Evolutionary conservation across 1,140 invertebrate genomes (phyloP).

Genomic region (Eupristina koningsbergeri): DNA sequence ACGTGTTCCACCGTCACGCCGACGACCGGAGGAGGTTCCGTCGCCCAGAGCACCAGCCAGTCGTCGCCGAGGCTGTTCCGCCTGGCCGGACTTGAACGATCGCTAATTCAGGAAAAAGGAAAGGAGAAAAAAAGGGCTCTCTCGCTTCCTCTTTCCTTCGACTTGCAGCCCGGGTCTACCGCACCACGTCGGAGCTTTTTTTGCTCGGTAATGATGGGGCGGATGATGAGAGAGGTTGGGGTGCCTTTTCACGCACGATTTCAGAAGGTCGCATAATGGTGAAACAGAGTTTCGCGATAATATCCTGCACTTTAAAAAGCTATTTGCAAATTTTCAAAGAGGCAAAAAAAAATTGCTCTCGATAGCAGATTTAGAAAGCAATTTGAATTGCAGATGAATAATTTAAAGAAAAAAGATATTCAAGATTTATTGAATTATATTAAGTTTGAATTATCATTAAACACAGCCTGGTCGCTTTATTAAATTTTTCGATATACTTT

Average conservation of each 20-base stretch:
- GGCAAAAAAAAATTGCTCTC: too few species aligned
- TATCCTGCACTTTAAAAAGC: too few species aligned
- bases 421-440: too few species aligned
- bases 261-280: not conserved
- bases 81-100: conserved; percentile 69
- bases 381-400: too few species aligned
- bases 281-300: not conserved
- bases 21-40: conserved; percentile 61
- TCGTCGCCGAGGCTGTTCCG: conserved; percentile 59
- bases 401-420: too few species aligned
- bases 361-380: too few species aligned
- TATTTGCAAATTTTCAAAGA: too few species aligned
- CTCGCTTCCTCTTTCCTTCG: not conserved
- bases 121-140: not conserved
- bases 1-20: conserved; percentile 70
- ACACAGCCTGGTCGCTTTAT: too few species aligned
- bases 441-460: too few species aligned
- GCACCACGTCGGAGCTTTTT: conserved; percentile 12
- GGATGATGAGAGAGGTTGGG: not conserved
- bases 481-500: too few species aligned
- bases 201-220: conserved; percentile 27
- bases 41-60: conserved; percentile 13
- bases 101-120: conserved; percentile 55
- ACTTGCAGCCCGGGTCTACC: not conserved
- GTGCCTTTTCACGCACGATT: conserved; percentile 41